phyloP scores from a whole-genome alignment of 2,888 invertebrate species.

The Rhopalosiphum nymphaeae region DNA sequence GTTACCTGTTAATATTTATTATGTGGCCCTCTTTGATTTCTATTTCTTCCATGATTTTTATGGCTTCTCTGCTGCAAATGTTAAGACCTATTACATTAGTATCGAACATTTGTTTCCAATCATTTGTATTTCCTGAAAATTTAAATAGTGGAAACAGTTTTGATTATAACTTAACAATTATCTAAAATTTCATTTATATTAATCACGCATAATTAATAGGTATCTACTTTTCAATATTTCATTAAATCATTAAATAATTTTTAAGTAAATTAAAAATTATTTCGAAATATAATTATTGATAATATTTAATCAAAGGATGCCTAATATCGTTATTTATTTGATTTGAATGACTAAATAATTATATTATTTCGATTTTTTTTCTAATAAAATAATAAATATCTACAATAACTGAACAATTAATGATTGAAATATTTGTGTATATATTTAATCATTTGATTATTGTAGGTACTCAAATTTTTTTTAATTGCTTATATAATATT shows the following conservation, averaged over 20 bases:
- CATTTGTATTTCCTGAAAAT: neutral
- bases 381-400: neutral
- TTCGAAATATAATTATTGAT: neutral
- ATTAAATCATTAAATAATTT: neutral
- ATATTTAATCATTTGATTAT: neutral
- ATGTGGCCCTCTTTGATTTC: conserved; percentile 28
- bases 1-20: conserved; percentile 43
- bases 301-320: neutral
- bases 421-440: neutral
- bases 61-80: conserved; percentile 69
- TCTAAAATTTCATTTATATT: neutral
- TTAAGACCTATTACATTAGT: conserved; percentile 66
- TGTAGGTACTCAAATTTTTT: no score
- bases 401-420: neutral
- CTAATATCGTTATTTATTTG: neutral
- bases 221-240: neutral
- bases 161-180: neutral
- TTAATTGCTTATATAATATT: no score
- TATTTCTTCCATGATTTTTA: conserved; percentile 15
- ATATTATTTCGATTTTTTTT: neutral
- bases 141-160: no score
- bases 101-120: conserved; percentile 33
- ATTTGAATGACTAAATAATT: neutral
- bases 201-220: neutral
- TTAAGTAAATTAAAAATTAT: neutral